A percentile compares a stretch with the other conserved stretches of the same genome.
These are phyloP conservation scores for Melitaea athalia DNA, from an alignment of 2,888 invertebrate genomes.

Conservation along the genomic window DNA sequence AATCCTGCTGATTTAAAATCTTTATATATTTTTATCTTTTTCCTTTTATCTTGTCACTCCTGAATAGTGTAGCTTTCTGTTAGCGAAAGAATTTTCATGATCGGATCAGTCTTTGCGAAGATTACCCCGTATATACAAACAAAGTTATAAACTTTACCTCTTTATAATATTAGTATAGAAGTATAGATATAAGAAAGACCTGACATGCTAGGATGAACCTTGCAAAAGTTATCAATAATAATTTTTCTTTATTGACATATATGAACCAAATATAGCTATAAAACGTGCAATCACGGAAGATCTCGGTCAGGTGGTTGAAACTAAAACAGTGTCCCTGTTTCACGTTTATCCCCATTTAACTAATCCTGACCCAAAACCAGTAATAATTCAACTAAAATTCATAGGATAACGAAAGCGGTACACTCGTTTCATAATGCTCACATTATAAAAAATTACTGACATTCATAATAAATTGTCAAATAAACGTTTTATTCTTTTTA, in stretches of 20 bases:
- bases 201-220: no score
- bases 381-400: constrained; percentile 58
- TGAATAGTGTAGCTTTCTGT: no score
- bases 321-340: constrained; percentile 47
- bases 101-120: no score
- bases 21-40: no score
- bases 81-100: no score
- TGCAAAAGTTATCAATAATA: neutral
- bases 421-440: constrained; percentile 22
- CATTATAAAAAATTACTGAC: neutral
- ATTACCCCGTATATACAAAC: no score
- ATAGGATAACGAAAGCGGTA: constrained; percentile 47
- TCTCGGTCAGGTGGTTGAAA: constrained; percentile 48
- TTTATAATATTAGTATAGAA: no score
- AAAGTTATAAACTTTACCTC: no score
- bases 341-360: constrained; percentile 47
- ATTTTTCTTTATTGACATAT: neutral
- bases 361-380: constrained; percentile 53
- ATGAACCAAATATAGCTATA: neutral
- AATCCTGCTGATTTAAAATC: no score
- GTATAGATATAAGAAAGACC: no score
- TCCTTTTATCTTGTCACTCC: no score
- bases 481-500: neutral
- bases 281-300: constrained; percentile 1
- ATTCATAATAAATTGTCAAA: neutral